These are phyloP conservation scores for Incurvaria masculella DNA, from an alignment of 2,888 invertebrate genomes.

Conservation along the genomic window DNA sequence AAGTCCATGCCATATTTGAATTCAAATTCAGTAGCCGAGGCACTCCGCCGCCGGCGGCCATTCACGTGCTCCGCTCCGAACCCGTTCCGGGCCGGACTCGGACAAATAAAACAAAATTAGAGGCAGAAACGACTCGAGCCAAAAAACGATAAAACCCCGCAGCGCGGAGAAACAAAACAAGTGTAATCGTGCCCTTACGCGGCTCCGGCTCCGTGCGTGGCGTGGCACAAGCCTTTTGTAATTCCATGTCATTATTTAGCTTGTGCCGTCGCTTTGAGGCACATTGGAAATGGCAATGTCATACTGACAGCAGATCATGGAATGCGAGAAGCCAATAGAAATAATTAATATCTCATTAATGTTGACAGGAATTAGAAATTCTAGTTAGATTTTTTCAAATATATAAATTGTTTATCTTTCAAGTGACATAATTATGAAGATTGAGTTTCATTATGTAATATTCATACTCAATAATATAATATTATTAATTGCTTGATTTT, in stretches of 20 bases:
- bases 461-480: too few species aligned
- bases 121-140: not conserved
- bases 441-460: too few species aligned
- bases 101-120: not conserved
- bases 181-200: not conserved
- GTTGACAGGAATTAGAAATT: too few species aligned
- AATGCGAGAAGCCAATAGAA: too few species aligned
- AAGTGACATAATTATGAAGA: too few species aligned
- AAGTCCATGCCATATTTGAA: not conserved
- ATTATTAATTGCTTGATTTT: too few species aligned
- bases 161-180: not conserved
- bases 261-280: not conserved
- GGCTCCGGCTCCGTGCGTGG: too few species aligned
- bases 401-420: too few species aligned
- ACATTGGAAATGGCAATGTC: too few species aligned
- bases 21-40: conserved; percentile 34
- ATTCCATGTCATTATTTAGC: not conserved
- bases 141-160: not conserved
- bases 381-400: too few species aligned
- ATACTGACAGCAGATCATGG: too few species aligned
- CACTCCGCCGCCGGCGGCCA: conserved; percentile 32
- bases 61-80: conserved; percentile 35
- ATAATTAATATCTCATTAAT: too few species aligned
- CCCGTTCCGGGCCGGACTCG: not conserved
- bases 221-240: not conserved